These are phyloP conservation scores for Spatula clypeata DNA, from an alignment of 2,797 vertebrate species.

Conservation along the genomic window DNA sequence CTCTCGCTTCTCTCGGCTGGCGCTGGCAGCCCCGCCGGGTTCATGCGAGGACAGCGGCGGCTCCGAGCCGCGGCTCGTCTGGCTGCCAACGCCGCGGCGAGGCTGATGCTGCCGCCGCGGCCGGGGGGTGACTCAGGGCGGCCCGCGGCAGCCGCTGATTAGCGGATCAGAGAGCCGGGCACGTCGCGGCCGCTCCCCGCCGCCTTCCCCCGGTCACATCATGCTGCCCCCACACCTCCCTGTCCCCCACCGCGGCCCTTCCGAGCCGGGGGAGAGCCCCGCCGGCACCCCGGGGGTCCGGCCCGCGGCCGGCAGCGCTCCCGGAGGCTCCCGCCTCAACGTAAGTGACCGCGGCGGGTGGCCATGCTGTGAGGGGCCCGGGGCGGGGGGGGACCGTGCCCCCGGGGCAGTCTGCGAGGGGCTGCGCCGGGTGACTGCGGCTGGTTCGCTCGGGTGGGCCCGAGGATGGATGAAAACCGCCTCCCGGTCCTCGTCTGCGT, in stretches of 20 bases:
- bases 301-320: not conserved
- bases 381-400: not conserved
- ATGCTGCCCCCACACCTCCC: no score
- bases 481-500: not conserved
- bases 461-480: not conserved
- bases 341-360: slow-evolving; percentile 41
- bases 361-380: not conserved
- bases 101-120: slow-evolving; percentile 48
- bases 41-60: slow-evolving; percentile 81
- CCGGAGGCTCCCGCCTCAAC: not conserved
- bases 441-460: not conserved
- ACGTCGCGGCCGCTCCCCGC: not conserved
- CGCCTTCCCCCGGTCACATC: not conserved
- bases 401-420: not conserved
- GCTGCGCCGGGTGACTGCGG: not conserved
- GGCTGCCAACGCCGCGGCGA: slow-evolving; percentile 65
- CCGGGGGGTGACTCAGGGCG: slow-evolving; percentile 40
- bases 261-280: not conserved
- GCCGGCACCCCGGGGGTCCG: not conserved
- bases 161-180: not conserved
- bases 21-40: slow-evolving; percentile 73
- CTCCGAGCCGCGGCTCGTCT: slow-evolving; percentile 65
- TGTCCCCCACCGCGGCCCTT: not conserved
- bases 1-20: slow-evolving; percentile 43
- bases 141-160: slow-evolving; percentile 6